Evolutionary conservation across 2,888 invertebrate species (phyloP).

Genomic region (Drosophila meridiana): DNA sequence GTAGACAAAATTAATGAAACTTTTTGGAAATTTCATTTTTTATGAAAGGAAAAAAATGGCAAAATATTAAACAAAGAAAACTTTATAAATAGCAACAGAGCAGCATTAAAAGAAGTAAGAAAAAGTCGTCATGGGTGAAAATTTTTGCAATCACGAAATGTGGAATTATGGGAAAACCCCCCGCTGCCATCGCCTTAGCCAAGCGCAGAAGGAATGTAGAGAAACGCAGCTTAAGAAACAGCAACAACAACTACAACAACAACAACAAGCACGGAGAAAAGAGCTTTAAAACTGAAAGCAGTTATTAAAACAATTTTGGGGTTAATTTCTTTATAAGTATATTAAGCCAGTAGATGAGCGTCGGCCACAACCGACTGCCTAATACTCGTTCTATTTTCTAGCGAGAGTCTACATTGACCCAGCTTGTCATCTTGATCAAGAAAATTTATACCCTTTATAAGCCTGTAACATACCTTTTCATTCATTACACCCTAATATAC

Average conservation of each 20-base stretch:
- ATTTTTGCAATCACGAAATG: conserved; percentile 59
- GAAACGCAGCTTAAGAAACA: conserved; percentile 35
- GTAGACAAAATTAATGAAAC: conserved; percentile 66
- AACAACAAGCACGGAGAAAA: conserved; percentile 25
- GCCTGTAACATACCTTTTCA: too few relatives aligned
- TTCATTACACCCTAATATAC: too few relatives aligned
- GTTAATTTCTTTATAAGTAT: not conserved
- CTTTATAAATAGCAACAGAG: conserved; percentile 26
- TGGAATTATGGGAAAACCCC: conserved; percentile 56
- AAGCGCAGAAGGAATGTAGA: conserved; percentile 24
- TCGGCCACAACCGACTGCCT: not conserved
- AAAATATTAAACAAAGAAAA: conserved; percentile 22
- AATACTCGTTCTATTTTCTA: too few relatives aligned
- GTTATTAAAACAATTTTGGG: conserved; percentile 28
- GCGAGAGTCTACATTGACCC: too few relatives aligned
- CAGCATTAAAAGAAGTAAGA: conserved; percentile 8
- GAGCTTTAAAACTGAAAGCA: conserved; percentile 2
- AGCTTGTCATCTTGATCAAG: too few relatives aligned
- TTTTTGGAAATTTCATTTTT: conserved; percentile 67
- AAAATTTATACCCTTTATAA: too few relatives aligned
- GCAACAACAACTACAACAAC: conserved; percentile 21
- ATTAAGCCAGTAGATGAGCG: not conserved
- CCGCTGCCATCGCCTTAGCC: not conserved
- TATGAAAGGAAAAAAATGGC: conserved; percentile 55
- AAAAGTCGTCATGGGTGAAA: conserved; percentile 51